phyloP scores from a whole-genome alignment of 2,113 vertebrate genomes.

The Butorides virescens region DNA sequence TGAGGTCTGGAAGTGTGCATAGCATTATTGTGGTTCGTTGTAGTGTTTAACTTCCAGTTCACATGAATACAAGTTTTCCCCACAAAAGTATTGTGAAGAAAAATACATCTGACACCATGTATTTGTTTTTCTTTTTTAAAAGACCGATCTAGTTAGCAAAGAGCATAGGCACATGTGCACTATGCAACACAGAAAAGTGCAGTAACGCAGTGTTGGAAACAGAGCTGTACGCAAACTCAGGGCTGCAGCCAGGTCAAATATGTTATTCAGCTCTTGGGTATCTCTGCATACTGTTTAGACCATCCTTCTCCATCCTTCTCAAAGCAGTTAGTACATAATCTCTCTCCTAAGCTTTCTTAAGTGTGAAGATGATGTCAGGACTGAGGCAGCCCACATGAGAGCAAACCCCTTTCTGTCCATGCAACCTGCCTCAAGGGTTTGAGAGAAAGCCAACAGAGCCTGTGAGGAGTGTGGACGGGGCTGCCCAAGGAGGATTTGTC shows the following conservation, averaged over 20 bases:
- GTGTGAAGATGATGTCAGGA: background rate
- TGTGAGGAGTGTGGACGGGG: background rate
- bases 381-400: background rate
- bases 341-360: background rate
- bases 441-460: background rate
- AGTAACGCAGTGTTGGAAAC: background rate
- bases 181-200: background rate
- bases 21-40: background rate
- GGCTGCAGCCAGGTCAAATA: background rate
- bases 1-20: background rate
- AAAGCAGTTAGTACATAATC: background rate
- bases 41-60: background rate
- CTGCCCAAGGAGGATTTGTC: background rate
- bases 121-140: background rate
- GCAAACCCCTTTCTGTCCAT: background rate
- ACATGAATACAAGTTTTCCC: background rate
- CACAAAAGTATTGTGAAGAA: background rate
- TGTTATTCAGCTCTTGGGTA: background rate
- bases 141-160: background rate
- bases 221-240: background rate
- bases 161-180: background rate
- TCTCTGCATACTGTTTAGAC: background rate
- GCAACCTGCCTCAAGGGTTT: background rate
- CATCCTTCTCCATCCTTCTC: background rate
- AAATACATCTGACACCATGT: background rate